A percentile compares a stretch with the other conserved stretches of the same genome.
Evolutionary conservation across 2,797 vertebrate species (phyloP).

Genomic region (Acanthurus lineatus): DNA sequence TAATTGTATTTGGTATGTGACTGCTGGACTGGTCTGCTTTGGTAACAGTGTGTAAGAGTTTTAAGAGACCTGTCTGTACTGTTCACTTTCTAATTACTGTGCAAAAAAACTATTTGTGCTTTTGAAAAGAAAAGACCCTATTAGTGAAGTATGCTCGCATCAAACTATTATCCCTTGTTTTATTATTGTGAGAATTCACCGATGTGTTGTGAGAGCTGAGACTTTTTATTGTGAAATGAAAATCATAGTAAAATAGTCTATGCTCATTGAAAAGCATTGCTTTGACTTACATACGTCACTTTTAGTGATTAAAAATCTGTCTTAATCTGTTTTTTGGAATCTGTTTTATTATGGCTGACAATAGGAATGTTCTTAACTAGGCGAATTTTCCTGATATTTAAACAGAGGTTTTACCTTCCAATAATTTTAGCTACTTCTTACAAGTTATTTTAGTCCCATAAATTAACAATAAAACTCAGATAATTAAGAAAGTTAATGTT

Average conservation of each 20-base stretch:
- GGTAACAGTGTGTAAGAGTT: conserved; percentile 13
- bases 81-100: neutral
- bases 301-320: too few relatives aligned
- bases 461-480: too few relatives aligned
- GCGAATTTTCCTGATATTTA: too few relatives aligned
- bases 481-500: too few relatives aligned
- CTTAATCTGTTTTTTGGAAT: too few relatives aligned
- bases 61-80: neutral
- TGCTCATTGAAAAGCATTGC: too few relatives aligned
- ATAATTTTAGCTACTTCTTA: too few relatives aligned
- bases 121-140: neutral
- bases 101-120: neutral
- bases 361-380: too few relatives aligned
- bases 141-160: neutral
- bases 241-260: neutral
- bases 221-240: neutral
- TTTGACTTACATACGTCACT: too few relatives aligned
- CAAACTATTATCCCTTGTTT: neutral
- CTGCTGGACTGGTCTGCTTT: conserved; percentile 26
- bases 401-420: too few relatives aligned
- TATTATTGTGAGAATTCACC: neutral
- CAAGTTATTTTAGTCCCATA: too few relatives aligned
- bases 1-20: conserved; percentile 18
- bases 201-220: neutral
- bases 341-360: too few relatives aligned